Conservation (phyloP, 2,888 invertebrate genomes). For the Thereva nobilitata region DNA sequence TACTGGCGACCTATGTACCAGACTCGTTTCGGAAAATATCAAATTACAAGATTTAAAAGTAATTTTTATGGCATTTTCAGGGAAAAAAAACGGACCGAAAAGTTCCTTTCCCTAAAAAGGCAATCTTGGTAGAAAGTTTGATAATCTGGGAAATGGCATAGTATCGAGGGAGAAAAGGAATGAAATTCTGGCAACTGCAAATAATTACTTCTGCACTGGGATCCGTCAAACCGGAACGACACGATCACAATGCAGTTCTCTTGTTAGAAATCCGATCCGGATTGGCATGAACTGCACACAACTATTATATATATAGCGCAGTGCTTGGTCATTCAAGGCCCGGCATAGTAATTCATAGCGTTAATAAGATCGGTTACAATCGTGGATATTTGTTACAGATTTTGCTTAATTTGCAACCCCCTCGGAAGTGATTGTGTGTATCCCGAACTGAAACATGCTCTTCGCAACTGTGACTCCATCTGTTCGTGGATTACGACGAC, state of each 20-base stretch:
- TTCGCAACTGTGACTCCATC: no score
- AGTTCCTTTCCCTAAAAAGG: no score
- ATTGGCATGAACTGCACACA: constrained; percentile 18
- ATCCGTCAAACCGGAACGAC: constrained; percentile 25
- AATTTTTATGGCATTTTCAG: constrained; percentile 12
- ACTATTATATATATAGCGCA: no score
- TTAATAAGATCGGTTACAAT: no score
- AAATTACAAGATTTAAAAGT: constrained; percentile 18
- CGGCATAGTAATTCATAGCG: no score
- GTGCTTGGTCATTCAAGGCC: no score
- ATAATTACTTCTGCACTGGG: constrained; percentile 14
- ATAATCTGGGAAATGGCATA: constrained; percentile 16
- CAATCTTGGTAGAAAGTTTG: no score
- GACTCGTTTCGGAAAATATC: constrained; percentile 20
- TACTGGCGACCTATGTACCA: background rate
- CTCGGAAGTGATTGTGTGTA: no score
- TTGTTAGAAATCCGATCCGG: constrained; percentile 23
- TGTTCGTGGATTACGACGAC: no score
- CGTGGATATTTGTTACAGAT: no score
- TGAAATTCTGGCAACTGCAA: background rate
- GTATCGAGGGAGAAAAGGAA: constrained; percentile 1
- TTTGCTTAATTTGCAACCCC: no score
- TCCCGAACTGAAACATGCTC: no score
- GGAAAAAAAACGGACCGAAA: constrained; percentile 9
- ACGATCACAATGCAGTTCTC: constrained; percentile 25